Evolutionary conservation across 1,140 invertebrate species (phyloP).

Genomic region (Anoplolepis gracilipes): DNA sequence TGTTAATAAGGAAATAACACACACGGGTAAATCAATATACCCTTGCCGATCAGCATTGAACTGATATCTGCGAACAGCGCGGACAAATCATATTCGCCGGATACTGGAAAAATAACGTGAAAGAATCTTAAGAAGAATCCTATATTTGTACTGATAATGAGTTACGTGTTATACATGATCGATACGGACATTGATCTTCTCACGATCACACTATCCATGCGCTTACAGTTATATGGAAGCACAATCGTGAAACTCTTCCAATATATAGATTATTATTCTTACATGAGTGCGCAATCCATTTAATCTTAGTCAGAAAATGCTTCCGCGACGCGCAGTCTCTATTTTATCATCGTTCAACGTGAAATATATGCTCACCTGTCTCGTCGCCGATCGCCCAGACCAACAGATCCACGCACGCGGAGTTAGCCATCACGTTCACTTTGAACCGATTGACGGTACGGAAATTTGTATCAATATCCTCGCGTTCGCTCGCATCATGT

Average conservation of each 20-base stretch:
- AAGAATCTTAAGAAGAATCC: slow-evolving; percentile 55
- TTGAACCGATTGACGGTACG: slow-evolving; percentile 96
- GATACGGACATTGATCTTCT: slow-evolving; percentile 26
- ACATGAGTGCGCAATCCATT: not conserved
- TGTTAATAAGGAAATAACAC: slow-evolving; percentile 64
- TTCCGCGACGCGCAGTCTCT: not conserved
- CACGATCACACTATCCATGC: slow-evolving; percentile 23
- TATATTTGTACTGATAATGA: not conserved
- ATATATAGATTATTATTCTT: slow-evolving; percentile 24
- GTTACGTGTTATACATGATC: not conserved
- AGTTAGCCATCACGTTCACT: slow-evolving; percentile 98
- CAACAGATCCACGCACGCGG: slow-evolving; percentile 98
- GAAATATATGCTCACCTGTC: slow-evolving; percentile 89
- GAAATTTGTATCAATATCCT: slow-evolving; percentile 92
- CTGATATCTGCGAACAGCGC: slow-evolving; percentile 90
- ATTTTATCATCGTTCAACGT: not conserved
- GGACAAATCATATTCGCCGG: slow-evolving; percentile 91
- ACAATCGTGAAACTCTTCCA: slow-evolving; percentile 6
- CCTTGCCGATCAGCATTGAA: slow-evolving; percentile 90
- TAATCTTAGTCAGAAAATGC: slow-evolving; percentile 18
- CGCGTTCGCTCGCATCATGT: slow-evolving; percentile 93
- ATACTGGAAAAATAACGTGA: slow-evolving; percentile 89
- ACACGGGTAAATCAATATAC: slow-evolving; percentile 80
- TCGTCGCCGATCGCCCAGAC: slow-evolving; percentile 99
- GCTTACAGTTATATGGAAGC: slow-evolving; percentile 22